phyloP scores from a whole-genome alignment of 1,140 invertebrate genomes.

The Heliconius eleuchia region DNA sequence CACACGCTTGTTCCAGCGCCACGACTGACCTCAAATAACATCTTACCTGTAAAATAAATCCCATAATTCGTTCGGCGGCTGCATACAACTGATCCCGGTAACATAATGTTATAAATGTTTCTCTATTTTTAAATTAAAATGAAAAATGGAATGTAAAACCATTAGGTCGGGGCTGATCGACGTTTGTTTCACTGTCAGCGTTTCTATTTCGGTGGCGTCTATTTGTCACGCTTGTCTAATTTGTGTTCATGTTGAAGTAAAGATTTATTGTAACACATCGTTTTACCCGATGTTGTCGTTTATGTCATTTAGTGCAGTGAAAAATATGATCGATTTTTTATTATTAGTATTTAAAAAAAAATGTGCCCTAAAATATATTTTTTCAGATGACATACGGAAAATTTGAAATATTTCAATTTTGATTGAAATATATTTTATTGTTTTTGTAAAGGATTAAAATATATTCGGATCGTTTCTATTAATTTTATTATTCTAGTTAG shows the following conservation, averaged over 20 bases:
- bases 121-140: slow-evolving; percentile 74
- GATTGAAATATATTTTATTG: no score
- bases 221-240: slow-evolving; percentile 77
- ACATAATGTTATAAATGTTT: slow-evolving; percentile 42
- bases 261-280: slow-evolving; percentile 66
- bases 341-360: no score
- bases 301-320: slow-evolving; percentile 22
- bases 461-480: background rate
- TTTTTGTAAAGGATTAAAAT: no score
- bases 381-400: background rate
- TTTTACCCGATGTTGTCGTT: slow-evolving; percentile 35
- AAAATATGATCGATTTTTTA: background rate
- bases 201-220: slow-evolving; percentile 68
- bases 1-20: no score
- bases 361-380: background rate
- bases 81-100: slow-evolving; percentile 16
- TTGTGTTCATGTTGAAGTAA: slow-evolving; percentile 71
- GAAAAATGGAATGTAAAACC: slow-evolving; percentile 76
- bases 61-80: background rate
- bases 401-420: background rate
- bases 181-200: slow-evolving; percentile 72
- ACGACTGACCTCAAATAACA: background rate
- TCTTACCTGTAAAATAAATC: background rate
- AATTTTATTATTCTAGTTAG: background rate
- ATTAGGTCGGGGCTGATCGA: slow-evolving; percentile 69